Percentiles rank a stretch among this genome's conserved stretches.
phyloP scores from a whole-genome alignment of 2,797 vertebrate species.

The Megalops cyprinoides region DNA sequence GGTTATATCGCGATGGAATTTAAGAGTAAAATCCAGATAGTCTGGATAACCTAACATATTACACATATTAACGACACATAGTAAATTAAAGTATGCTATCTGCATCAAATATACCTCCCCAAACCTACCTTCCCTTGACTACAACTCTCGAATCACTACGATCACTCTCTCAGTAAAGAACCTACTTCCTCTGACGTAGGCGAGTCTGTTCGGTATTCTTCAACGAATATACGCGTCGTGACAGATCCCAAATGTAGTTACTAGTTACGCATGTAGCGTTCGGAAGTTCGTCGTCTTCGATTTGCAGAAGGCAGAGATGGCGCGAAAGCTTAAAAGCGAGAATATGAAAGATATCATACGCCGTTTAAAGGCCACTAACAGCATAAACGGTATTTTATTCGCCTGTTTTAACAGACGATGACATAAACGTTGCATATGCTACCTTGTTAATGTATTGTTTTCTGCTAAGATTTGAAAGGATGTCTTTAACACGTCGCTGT shows the following conservation, averaged over 20 bases:
- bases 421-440: too few species aligned
- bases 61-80: background rate
- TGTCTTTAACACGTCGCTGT: background rate
- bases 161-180: background rate
- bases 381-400: background rate
- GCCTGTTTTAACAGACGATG: background rate
- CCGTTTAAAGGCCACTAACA: constrained; percentile 20
- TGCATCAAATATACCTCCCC: background rate
- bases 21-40: background rate
- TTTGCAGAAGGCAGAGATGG: constrained; percentile 35
- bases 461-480: too few species aligned
- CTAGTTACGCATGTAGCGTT: constrained; percentile 11
- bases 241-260: background rate
- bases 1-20: background rate
- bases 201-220: background rate
- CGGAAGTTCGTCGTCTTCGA: too few species aligned
- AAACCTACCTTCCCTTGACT: background rate
- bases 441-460: too few species aligned
- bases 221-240: background rate
- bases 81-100: background rate
- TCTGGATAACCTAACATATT: background rate
- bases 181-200: background rate
- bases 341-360: constrained; percentile 29
- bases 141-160: background rate
- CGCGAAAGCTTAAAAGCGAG: constrained; percentile 41